Conservation (phyloP, 2,113 vertebrate species). For the Aphelocoma coerulescens region DNA sequence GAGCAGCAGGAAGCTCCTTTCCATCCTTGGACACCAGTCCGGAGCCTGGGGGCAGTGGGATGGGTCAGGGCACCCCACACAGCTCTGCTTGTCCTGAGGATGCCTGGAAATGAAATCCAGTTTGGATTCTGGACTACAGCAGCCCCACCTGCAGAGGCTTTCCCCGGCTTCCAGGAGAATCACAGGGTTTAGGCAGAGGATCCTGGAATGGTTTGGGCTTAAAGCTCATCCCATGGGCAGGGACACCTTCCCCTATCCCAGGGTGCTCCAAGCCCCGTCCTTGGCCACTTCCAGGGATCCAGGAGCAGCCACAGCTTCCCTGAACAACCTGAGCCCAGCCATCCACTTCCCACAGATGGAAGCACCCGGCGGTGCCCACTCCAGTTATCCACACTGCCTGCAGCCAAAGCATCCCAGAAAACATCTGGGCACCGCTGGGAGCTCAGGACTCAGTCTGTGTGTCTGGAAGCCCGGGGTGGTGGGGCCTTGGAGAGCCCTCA, state of each 20-base stretch:
- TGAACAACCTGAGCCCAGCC: background rate
- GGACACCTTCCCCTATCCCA: background rate
- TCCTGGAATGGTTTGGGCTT: background rate
- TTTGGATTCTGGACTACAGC: background rate
- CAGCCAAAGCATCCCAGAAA: background rate
- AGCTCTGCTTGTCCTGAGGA: rapidly evolving
- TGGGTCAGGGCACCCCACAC: background rate
- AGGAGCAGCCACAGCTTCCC: background rate
- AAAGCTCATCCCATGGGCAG: background rate
- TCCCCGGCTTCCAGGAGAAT: background rate
- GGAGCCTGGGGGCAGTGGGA: background rate
- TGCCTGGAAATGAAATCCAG: background rate
- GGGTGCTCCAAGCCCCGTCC: background rate
- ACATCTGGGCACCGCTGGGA: rapidly evolving
- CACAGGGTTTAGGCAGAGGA: background rate
- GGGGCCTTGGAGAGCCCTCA: background rate
- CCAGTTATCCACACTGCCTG: no score
- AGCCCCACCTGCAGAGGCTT: background rate
- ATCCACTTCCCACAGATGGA: rapidly evolving
- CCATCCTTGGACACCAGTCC: rapidly evolving
- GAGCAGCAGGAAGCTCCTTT: background rate
- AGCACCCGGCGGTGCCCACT: no score
- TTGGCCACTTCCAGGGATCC: background rate
- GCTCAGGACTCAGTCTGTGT: rapidly evolving
- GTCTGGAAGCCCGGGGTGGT: no score